These are phyloP conservation scores for Pangasius krempfi DNA, from an alignment of 2,797 vertebrate species.

Conservation along the genomic window DNA sequence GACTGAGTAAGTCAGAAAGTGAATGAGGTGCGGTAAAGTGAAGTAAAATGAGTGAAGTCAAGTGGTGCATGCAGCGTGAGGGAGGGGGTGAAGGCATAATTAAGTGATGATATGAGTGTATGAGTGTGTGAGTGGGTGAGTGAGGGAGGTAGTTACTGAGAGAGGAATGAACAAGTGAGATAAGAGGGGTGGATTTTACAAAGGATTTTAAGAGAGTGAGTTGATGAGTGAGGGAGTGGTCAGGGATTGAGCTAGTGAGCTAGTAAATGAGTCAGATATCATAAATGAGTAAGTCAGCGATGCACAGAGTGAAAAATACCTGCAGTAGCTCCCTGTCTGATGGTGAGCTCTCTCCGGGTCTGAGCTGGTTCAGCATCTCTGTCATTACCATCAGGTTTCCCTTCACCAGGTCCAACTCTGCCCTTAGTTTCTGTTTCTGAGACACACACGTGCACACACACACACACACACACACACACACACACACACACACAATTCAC, in stretches of 20 bases:
- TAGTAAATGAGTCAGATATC: not conserved
- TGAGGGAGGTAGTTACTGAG: not conserved
- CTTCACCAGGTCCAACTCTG: constrained; percentile 88
- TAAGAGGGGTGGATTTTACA: not conserved
- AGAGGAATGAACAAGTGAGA: not conserved
- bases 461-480: too few species aligned
- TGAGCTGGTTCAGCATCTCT: constrained; percentile 90
- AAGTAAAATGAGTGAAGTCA: too few species aligned
- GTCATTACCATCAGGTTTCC: constrained; percentile 94
- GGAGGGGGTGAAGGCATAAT: not conserved
- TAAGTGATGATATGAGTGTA: not conserved
- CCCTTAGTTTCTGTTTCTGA: constrained; percentile 86
- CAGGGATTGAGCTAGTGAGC: not conserved
- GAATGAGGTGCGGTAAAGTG: not conserved
- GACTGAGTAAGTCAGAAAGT: not conserved
- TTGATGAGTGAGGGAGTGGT: not conserved
- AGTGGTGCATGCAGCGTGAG: not conserved
- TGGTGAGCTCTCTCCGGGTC: constrained; percentile 78
- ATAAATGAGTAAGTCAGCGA: not conserved
- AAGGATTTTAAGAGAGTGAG: not conserved
- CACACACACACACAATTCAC: not conserved
- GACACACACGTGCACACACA: not conserved
- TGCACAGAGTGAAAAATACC: constrained; percentile 64
- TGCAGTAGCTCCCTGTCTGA: constrained; percentile 89
- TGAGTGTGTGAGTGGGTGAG: not conserved